These are phyloP conservation scores for Carcinoscorpius rotundicauda DNA, from an alignment of 1,140 invertebrate genomes.

Conservation along the genomic window DNA sequence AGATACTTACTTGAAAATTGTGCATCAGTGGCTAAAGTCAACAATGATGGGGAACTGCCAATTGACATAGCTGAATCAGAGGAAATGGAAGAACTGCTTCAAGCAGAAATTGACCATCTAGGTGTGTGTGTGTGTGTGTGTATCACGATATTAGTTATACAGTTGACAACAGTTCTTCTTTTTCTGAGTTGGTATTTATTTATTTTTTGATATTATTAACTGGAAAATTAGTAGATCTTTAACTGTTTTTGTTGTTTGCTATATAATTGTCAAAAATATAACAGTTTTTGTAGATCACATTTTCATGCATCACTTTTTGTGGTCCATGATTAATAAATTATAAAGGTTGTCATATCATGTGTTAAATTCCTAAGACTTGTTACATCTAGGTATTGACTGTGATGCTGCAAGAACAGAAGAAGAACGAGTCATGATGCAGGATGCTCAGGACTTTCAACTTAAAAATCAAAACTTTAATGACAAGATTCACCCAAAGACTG, in stretches of 20 bases:
- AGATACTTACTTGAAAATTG: conserved; percentile 83
- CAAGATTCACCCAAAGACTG: conserved; percentile 63
- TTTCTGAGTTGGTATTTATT: too few relatives aligned
- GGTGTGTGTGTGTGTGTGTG: conserved; percentile 39
- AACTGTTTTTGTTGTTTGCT: too few relatives aligned
- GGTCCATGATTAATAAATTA: too few relatives aligned
- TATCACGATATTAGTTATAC: too few relatives aligned
- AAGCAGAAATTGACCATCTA: conserved; percentile 60
- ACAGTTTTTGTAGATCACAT: too few relatives aligned
- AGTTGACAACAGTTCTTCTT: too few relatives aligned
- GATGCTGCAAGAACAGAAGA: conserved; percentile 79
- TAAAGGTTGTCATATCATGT: too few relatives aligned
- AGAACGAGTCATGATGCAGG: conserved; percentile 71
- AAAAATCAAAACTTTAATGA: conserved; percentile 54
- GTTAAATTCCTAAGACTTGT: background rate
- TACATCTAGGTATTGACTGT: conserved; percentile 61
- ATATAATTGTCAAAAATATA: too few relatives aligned
- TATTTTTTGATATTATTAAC: too few relatives aligned
- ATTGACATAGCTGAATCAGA: conserved; percentile 89
- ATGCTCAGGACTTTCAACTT: conserved; percentile 48
- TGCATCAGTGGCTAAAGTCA: conserved; percentile 86
- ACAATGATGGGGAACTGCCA: conserved; percentile 93
- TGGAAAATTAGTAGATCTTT: too few relatives aligned
- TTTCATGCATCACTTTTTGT: too few relatives aligned
- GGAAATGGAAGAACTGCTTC: conserved; percentile 78